A percentile compares a stretch with the other conserved stretches of the same genome.
Conservation (phyloP, 2,113 vertebrate genomes). For the Odocoileus hemionus region DNA sequence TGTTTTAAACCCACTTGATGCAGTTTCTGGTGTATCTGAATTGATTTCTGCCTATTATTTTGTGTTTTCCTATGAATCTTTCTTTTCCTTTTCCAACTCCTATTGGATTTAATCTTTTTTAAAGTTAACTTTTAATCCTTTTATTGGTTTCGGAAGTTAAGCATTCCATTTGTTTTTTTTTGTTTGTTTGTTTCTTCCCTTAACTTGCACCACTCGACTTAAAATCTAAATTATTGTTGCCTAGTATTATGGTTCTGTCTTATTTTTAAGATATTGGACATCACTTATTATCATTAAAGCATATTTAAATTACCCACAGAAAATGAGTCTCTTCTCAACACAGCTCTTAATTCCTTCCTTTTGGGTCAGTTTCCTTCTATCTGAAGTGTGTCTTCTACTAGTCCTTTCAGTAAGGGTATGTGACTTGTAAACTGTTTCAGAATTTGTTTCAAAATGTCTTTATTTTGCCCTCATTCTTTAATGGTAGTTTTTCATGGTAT, state of each 20-base stretch:
- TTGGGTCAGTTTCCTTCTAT: background rate
- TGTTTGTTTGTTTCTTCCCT: background rate
- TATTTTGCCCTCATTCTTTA: background rate
- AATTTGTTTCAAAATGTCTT: slow-evolving; percentile 17
- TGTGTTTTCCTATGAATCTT: background rate
- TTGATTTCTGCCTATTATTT: background rate
- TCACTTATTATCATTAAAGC: background rate
- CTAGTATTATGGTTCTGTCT: background rate
- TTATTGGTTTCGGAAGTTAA: slow-evolving; percentile 3
- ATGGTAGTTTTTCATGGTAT: background rate
- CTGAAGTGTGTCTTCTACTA: background rate
- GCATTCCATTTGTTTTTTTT: background rate
- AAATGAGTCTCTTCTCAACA: background rate
- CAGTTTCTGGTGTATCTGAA: background rate
- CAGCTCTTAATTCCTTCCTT: background rate
- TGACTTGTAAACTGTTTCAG: background rate
- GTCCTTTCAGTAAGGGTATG: background rate
- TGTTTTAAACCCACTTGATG: background rate
- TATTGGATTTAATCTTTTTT: background rate
- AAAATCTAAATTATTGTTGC: background rate
- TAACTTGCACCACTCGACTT: background rate
- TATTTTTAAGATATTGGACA: background rate
- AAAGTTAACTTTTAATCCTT: background rate
- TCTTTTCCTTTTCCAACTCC: background rate
- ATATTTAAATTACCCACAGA: background rate